phyloP scores from a whole-genome alignment of 2,113 vertebrate genomes.

The Macquaria ambigua region DNA sequence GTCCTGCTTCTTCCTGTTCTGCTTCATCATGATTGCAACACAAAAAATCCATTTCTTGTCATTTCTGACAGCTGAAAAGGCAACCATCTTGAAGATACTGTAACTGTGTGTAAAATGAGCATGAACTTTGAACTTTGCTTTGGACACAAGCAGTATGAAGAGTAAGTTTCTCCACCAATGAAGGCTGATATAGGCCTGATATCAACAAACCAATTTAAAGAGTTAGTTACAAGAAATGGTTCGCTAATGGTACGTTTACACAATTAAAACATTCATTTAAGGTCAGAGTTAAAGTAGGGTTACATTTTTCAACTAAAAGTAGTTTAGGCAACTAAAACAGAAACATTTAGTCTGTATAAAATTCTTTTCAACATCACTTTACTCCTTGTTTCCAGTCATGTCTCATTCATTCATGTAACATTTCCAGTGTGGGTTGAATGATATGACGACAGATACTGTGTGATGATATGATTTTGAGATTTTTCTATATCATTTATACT shows the following conservation, averaged over 20 bases:
- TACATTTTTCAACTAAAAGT: background rate
- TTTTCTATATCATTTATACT: background rate
- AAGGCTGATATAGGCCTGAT: constrained; percentile 1
- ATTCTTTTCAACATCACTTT: background rate
- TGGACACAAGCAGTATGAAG: background rate
- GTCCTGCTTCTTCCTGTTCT: constrained; percentile 14
- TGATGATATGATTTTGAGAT: background rate
- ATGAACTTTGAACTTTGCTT: background rate
- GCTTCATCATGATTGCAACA: background rate
- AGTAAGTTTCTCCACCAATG: background rate
- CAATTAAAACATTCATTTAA: background rate
- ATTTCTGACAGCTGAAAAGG: constrained; percentile 50
- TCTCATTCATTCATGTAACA: background rate
- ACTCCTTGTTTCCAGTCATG: background rate
- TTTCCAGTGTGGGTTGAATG: background rate
- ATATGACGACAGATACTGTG: background rate
- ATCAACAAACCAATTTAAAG: constrained; percentile 12
- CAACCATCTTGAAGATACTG: constrained; percentile 18
- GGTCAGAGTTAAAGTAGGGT: background rate
- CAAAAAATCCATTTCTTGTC: background rate
- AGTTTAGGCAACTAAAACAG: constrained; percentile 1
- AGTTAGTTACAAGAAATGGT: background rate
- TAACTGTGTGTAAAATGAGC: background rate
- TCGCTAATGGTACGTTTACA: background rate
- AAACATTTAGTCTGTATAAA: too few species aligned